Percentiles rank a stretch among this genome's conserved stretches.
phyloP scores from a whole-genome alignment of 2,113 vertebrate genomes.

The Thalassoma bifasciatum region DNA sequence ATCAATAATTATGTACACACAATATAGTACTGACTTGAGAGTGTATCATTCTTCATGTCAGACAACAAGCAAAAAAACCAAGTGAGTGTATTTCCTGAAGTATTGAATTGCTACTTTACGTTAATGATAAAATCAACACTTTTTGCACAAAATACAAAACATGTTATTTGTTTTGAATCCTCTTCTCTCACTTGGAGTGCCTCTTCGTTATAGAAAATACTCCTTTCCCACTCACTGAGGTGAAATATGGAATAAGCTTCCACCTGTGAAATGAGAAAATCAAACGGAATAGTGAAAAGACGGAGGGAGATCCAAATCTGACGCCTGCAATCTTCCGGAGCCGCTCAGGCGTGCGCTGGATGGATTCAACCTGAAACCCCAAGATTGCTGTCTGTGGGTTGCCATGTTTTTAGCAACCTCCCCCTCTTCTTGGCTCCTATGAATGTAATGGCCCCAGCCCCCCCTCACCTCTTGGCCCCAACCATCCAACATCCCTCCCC shows the following conservation, averaged over 20 bases:
- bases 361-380: slow-evolving; percentile 34
- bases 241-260: slow-evolving; percentile 35
- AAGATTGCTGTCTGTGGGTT: slow-evolving; percentile 53
- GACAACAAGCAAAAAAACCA: background rate
- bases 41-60: background rate
- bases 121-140: background rate
- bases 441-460: slow-evolving; percentile 32
- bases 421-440: slow-evolving; percentile 7
- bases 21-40: background rate
- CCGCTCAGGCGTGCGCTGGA: slow-evolving; percentile 34
- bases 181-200: background rate
- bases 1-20: too few species aligned
- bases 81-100: background rate
- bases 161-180: background rate
- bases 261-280: slow-evolving; percentile 57
- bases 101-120: background rate
- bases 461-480: slow-evolving; percentile 6
- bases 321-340: slow-evolving; percentile 32
- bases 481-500: slow-evolving; percentile 47
- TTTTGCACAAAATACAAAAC: background rate
- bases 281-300: slow-evolving; percentile 48
- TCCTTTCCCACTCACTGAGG: background rate
- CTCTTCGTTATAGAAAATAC: background rate
- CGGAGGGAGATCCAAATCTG: slow-evolving; percentile 3
- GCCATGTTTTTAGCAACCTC: slow-evolving; percentile 35